Base-by-base conservation (phyloP, 2,888 invertebrate genomes). In the Heliconius aoede region DNA sequence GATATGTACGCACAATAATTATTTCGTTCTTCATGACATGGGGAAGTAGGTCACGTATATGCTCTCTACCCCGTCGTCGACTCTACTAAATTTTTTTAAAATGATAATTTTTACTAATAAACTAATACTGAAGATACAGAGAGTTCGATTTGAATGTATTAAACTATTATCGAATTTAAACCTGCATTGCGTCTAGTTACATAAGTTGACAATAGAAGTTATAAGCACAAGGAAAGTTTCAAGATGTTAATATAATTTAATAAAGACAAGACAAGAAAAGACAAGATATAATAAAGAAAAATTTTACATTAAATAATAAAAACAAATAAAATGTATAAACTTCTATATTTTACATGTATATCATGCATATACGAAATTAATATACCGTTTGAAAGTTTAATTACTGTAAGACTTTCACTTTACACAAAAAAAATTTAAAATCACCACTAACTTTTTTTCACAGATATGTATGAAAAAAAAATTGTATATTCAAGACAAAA, bases 181-280 rank as follows among this genome's bases (percentile, higher is more conserved):
- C 85, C 92, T 91, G 92, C 93, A 92, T 86, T 92, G 92, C 87
- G 91, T 87, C 89, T 74, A 85, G 85, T 92, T 92, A 92, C 86
- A 89, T 92, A 92, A 92, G 87, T 78, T 61, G 64, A 72, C 76
- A 26, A 75, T 18, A 72, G 55, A 11, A 55, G 55, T 9, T 77
- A 24, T 32, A 71, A 75, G 69, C 32, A 60, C 73, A 55, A 78
- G 28, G 24, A 64, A 71, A 60, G 21, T 58, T 58, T 64, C 13
- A 40, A 74, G 18, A 69, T 24, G 36, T 32, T 58, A 55, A 51
- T 46, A 30, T 46, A 55, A 30, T 51, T 28, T 68, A 26, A n/a
- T n/a, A n/a, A n/a, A n/a, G n/a, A n/a, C n/a, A n/a, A n/a, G n/a
- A n/a, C n/a, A n/a, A n/a, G n/a, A n/a, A n/a, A n/a, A n/a, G n/a